Percentiles rank a stretch among this genome's conserved stretches.
Evolutionary conservation across 2,888 invertebrate species (phyloP).

Genomic region (Cryptophagus acutangulus): DNA sequence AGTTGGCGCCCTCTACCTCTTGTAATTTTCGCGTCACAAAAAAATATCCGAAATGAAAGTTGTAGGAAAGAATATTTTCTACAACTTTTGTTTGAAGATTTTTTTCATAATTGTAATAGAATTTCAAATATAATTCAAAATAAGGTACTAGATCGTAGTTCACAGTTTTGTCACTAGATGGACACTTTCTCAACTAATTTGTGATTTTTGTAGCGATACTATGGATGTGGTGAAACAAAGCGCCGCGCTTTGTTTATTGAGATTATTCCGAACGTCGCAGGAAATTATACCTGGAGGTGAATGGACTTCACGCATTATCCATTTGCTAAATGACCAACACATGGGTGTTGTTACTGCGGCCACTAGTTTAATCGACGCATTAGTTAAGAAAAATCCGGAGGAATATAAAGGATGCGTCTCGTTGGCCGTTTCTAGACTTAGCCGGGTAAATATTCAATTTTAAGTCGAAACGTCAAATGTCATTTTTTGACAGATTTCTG

Average conservation of each 20-base stretch:
- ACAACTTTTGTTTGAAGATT: no score
- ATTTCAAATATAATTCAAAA: no score
- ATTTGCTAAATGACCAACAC: constrained; percentile 97
- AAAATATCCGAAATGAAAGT: no score
- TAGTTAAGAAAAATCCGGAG: constrained; percentile 97
- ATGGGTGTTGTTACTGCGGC: constrained; percentile 99
- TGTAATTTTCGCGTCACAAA: no score
- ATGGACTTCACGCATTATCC: constrained; percentile 98
- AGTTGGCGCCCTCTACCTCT: no score
- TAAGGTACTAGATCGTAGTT: no score
- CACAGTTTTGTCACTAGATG: no score
- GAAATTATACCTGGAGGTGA: constrained; percentile 96
- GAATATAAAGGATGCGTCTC: constrained; percentile 99
- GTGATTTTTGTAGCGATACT: constrained; percentile 77
- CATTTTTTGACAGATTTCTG: no score
- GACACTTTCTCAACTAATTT: no score
- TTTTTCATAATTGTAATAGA: no score
- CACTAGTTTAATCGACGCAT: constrained; percentile 93
- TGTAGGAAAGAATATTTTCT: no score
- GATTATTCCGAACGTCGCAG: constrained; percentile 90
- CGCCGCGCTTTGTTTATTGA: constrained; percentile 91
- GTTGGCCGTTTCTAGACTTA: constrained; percentile 93
- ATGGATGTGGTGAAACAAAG: constrained; percentile 99
- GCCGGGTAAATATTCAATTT: no score
- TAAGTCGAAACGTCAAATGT: constrained; percentile 30